Conservation (phyloP, 2,113 vertebrate species). For the Neopipo cinnamomea region DNA sequence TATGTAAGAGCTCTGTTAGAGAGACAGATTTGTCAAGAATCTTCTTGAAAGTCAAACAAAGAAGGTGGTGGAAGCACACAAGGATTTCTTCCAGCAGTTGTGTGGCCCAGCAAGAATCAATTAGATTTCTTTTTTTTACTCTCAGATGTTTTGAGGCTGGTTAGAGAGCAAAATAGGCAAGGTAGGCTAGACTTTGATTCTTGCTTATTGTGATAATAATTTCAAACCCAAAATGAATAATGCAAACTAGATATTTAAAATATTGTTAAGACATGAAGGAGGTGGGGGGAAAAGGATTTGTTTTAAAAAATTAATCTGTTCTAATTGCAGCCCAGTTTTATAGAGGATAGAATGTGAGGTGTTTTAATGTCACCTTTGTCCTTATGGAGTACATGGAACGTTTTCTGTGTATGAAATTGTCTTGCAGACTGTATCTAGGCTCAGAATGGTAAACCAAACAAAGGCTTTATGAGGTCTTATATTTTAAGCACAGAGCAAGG, state of each 20-base stretch:
- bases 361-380: not conserved
- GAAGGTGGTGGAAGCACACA: not conserved
- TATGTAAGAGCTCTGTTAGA: not conserved
- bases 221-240: not conserved
- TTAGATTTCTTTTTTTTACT: not conserved
- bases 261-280: not conserved
- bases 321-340: not conserved
- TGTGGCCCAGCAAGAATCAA: not conserved
- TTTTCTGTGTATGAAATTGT: not conserved
- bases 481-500: not conserved
- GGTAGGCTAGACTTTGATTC: not conserved
- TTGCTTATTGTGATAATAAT: not conserved
- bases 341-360: not conserved
- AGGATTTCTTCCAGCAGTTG: not conserved
- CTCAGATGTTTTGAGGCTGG: not conserved
- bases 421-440: not conserved
- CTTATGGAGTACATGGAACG: not conserved
- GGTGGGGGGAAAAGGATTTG: fast-evolving
- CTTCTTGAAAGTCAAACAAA: not conserved
- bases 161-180: not conserved
- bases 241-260: not conserved
- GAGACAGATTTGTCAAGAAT: not conserved
- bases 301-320: not conserved
- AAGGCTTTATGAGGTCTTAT: not conserved
- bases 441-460: not conserved